These are phyloP conservation scores for Pycnonotus jocosus DNA, from an alignment of 2,113 vertebrate genomes.

Conservation along the genomic window DNA sequence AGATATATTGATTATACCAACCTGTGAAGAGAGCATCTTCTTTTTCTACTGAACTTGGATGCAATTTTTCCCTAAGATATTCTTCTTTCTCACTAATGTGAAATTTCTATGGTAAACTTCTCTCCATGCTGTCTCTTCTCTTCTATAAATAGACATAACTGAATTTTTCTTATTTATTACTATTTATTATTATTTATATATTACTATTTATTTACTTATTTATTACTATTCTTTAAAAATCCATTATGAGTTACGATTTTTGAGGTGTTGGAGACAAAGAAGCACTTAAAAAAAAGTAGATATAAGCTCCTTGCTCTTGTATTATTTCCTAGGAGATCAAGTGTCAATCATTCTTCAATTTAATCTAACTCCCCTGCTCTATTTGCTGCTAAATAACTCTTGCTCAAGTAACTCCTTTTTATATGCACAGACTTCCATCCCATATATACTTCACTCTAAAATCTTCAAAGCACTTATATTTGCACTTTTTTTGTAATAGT, in stretches of 20 bases:
- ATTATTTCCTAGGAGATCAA: background rate
- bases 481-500: background rate
- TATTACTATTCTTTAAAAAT: background rate
- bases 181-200: too few species aligned
- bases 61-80: background rate
- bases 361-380: background rate
- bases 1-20: background rate
- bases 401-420: background rate
- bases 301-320: background rate
- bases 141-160: background rate
- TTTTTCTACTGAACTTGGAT: background rate
- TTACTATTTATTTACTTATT: too few species aligned
- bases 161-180: background rate
- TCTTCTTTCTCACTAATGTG: background rate
- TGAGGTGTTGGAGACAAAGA: background rate
- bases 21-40: background rate
- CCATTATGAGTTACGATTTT: background rate
- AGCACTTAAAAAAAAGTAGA: background rate
- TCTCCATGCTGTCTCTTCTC: background rate
- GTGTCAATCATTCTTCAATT: background rate
- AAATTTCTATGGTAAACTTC: background rate
- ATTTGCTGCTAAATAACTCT: background rate
- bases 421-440: background rate
- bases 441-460: background rate
- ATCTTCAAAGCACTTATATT: background rate